Evolutionary conservation across 2,113 vertebrate species (phyloP).

Genomic region (Platichthys flesus): DNA sequence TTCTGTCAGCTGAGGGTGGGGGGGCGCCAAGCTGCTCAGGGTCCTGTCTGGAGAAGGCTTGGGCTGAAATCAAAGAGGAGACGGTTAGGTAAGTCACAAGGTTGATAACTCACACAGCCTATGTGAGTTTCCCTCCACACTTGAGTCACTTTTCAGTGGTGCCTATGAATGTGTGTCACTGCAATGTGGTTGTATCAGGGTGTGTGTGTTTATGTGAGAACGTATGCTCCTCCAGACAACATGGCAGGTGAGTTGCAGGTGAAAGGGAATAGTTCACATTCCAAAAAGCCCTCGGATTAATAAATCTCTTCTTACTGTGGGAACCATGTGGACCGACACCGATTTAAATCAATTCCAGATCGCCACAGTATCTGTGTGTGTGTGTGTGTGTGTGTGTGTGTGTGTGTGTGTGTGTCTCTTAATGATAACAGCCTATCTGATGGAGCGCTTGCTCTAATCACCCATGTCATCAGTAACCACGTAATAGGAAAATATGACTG

Average conservation of each 20-base stretch:
- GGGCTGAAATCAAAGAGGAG: slow-evolving; percentile 44
- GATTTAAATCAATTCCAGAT: background rate
- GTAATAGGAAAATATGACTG: slow-evolving; percentile 9
- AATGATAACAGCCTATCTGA: slow-evolving; percentile 20
- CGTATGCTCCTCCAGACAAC: slow-evolving; percentile 13
- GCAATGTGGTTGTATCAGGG: background rate
- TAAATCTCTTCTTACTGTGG: background rate
- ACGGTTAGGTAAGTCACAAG: slow-evolving; percentile 50
- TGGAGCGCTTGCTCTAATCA: slow-evolving; percentile 21
- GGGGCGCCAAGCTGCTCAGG: slow-evolving; percentile 49
- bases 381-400: slow-evolving; percentile 1
- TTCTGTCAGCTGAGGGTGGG: slow-evolving; percentile 65
- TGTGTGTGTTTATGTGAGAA: background rate
- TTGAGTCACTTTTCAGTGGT: background rate
- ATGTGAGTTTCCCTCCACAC: background rate
- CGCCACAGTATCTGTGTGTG: background rate
- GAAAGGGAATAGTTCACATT: slow-evolving; percentile 61
- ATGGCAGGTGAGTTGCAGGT: slow-evolving; percentile 58
- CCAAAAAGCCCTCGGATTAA: slow-evolving; percentile 14
- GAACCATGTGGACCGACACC: background rate
- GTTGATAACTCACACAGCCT: background rate
- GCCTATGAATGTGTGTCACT: background rate
- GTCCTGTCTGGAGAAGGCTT: slow-evolving; percentile 55
- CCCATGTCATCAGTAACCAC: slow-evolving; percentile 15
- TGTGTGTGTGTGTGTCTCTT: background rate